Conservation (phyloP, 2,797 vertebrate species). For the Botia almorhae region DNA sequence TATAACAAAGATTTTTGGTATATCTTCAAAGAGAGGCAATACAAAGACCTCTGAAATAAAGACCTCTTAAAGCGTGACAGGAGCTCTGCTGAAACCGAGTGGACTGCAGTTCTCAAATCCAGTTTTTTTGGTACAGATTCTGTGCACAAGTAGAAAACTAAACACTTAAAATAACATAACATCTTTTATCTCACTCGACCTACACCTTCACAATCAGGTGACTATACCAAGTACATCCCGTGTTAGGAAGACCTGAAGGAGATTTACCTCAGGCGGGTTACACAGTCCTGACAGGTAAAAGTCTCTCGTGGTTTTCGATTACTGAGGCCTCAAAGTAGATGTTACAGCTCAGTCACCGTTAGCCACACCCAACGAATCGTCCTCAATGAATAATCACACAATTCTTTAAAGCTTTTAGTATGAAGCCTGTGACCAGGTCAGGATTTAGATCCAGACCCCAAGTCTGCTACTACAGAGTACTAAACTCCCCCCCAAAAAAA, state of each 20-base stretch:
- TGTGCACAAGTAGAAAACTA: slow-evolving; percentile 85
- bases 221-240: slow-evolving; percentile 44
- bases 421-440: slow-evolving; percentile 72
- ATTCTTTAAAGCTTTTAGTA: slow-evolving; percentile 77
- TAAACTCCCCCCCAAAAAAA: slow-evolving; percentile 61
- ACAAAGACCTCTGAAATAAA: slow-evolving; percentile 73
- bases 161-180: slow-evolving; percentile 69
- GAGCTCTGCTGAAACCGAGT: slow-evolving; percentile 75
- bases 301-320: slow-evolving; percentile 58
- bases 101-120: slow-evolving; percentile 83
- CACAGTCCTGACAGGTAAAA: slow-evolving; percentile 43
- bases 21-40: slow-evolving; percentile 81
- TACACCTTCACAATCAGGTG: slow-evolving; percentile 37
- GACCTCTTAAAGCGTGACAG: slow-evolving; percentile 63
- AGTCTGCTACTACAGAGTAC: slow-evolving; percentile 62
- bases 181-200: slow-evolving; percentile 36
- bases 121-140: slow-evolving; percentile 85
- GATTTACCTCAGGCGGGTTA: slow-evolving; percentile 42
- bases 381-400: slow-evolving; percentile 63
- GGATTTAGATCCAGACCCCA: slow-evolving; percentile 62
- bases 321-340: slow-evolving; percentile 65
- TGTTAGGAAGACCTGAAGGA: slow-evolving; percentile 57
- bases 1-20: slow-evolving; percentile 88
- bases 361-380: slow-evolving; percentile 53
- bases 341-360: slow-evolving; percentile 53